Conservation (phyloP, 2,888 invertebrate genomes). For the Choristoneura rosaceana region DNA sequence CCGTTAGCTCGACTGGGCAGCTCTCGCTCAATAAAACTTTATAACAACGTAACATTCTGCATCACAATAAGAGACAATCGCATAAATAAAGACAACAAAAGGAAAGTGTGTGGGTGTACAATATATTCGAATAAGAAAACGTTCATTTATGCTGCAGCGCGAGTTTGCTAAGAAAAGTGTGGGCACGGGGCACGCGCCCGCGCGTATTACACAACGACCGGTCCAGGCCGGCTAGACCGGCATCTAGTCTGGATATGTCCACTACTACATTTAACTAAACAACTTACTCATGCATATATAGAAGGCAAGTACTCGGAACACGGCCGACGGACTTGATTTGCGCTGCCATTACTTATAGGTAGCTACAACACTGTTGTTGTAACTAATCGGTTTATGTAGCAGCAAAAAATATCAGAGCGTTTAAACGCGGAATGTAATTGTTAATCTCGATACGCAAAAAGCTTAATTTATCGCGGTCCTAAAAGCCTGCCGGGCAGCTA, state of each 20-base stretch:
- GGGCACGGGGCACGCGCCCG: slow-evolving; percentile 44
- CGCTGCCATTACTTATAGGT: slow-evolving; percentile 20
- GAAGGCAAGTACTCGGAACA: slow-evolving; percentile 32
- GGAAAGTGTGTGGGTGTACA: slow-evolving; percentile 32
- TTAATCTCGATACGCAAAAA: slow-evolving; percentile 25
- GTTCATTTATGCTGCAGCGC: slow-evolving; percentile 33
- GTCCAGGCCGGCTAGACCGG: slow-evolving; percentile 43
- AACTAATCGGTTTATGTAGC: slow-evolving; percentile 15
- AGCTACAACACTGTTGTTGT: slow-evolving; percentile 10
- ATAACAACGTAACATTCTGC: slow-evolving; percentile 36
- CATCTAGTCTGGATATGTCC: slow-evolving; percentile 44
- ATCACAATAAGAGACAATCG: slow-evolving; percentile 41
- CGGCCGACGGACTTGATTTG: slow-evolving; percentile 31
- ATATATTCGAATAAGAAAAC: slow-evolving; percentile 39
- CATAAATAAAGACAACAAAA: slow-evolving; percentile 35
- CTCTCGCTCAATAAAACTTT: slow-evolving; percentile 37
- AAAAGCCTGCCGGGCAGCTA: slow-evolving; percentile 36
- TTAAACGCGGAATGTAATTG: slow-evolving; percentile 29
- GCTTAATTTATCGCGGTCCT: slow-evolving; percentile 28
- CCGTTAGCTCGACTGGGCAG: slow-evolving; percentile 43
- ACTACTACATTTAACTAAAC: slow-evolving; percentile 42
- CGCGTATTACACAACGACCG: slow-evolving; percentile 48
- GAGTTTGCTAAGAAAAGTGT: slow-evolving; percentile 35
- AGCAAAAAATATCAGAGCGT: slow-evolving; percentile 28
- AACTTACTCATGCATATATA: slow-evolving; percentile 39